Base-by-base conservation (phyloP, 2,113 vertebrate genomes). In the Amphilophus citrinellus region DNA sequence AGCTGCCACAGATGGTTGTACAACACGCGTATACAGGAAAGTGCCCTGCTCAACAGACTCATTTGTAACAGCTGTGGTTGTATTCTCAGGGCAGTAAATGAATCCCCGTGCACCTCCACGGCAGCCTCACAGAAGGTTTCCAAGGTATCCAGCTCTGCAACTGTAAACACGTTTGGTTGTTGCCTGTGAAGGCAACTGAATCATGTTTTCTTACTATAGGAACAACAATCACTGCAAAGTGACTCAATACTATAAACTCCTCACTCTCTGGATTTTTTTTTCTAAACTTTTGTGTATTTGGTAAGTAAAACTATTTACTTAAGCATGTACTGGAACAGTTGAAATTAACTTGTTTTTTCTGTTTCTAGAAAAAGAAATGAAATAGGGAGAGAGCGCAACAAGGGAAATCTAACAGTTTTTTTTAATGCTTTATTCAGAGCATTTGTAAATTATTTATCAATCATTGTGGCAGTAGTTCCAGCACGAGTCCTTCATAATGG, bases 81-180 rank as follows among this genome's bases (percentile, higher is more conserved):
- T 80, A 88, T 89, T 92, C 92, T 92, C 92, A 57, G 37, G 88
- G 83, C 81, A 44, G 73, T 75, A 84, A 85, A 87, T 63, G 61
- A 87, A 83, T 91, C 86, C 83, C 82, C 0, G 7, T 18, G 76
- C 87, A 61, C 81, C 86, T 85, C 76, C 50, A 17, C 81, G 79
- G 71, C 86, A 91, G 73, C 80, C 47, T 44, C 24, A 15, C 65
- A 50, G 77, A 84, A 68, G 53, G 84, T 91, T 77, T 86, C 84
- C 80, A 20, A n/a, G 85, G 84, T 65, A 88, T 65, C 87, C 57
- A 44, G 59, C 82, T 61, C 71, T 17, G 24, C 83, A 84, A 63
- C 79, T 84, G 87, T 83, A 79, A 86, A 89, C 91, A 90, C 1
- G n/a, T 15, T 66, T 75, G 47, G 32, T 53, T 50, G 63, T 24